Evolutionary conservation across 2,113 vertebrate genomes (phyloP), one percentile per base, ranked within the genome.

Genomic region (Rattus rattus): DNA sequence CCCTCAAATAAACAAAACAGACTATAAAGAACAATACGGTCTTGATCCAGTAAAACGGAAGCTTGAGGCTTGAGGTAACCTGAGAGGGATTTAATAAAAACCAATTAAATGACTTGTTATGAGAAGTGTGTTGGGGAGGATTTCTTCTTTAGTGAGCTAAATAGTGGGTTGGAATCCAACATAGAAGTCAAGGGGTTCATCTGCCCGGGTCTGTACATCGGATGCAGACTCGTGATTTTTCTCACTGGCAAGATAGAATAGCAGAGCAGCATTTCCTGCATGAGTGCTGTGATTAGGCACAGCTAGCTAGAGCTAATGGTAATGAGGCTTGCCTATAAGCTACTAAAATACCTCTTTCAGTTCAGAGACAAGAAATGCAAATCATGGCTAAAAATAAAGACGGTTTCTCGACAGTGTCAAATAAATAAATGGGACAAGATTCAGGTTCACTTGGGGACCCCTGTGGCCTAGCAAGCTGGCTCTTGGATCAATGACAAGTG

Each of bases 51-150:
- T 93, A 96, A 88, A 91, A 19, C 95, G 96, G 96, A 97, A 95
- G 87, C 95, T 95, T 91, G 96, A 96, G 93, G 92, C 70, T 94
- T 97, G 90, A 43, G 43, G 88, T 72, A 67, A 96, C 94, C 92
- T 96, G 93, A 96, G 96, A 93, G 88, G 56, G 94, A 97, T 94
- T 97, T 95, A 97, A 96, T 94, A 94, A 98, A 73, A 96, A 92
- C 93, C 65, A 65, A 94, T 97, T 96, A 97, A 96, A 96, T 65
- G 92, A 88, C 77, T 91, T 94, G 49, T 90, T 94, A 88, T 26
- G 43, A 79, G 80, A 94, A 86, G 86, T 87, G 28, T 70, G 96
- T 54, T 85, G 92, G 76, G 81, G 80, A 47, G 89, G 92, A 88
- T 77, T 77, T 95, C n/a, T 72, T 47, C 54, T 90, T 91, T 90